Evolutionary conservation across 2,797 vertebrate species (phyloP), one percentile per base, ranked within the genome.

Genomic region (Sebastes minor): DNA sequence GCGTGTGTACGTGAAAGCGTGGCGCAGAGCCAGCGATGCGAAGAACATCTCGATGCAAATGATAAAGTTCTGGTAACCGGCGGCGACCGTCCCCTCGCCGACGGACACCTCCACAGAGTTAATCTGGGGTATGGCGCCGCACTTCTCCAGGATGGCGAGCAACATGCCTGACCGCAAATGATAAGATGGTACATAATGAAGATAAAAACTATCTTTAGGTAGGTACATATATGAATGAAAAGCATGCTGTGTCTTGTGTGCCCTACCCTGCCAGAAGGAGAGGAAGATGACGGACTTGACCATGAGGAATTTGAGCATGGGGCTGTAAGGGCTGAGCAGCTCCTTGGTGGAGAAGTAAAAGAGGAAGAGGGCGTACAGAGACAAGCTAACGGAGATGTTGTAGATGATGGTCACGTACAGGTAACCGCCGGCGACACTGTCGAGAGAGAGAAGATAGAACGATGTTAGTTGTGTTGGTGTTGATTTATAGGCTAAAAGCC

Each of bases 11-110:
- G 98, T 98, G 95, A 99, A 99, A 12, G 98, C 99, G 1, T 98
- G 97, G 11, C 98, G 96, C 72, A 99, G 95, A 8, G 97, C 98
- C 2, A 99, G 86, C 2, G 98, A 97, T 0, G 98, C 98, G 1
- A 99, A 99, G 92, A 99, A 99, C 98, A 99, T 99, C 95, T 99
- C 98, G 33, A 99, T 94, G 1, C 98, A 99, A 76, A 98, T 97
- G 90, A 99, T 98, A 80, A 99, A 99, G 95, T 99, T 98, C 95
- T 99, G 98, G 90, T 99, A 99, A 4, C 98, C 98, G 0, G 98
- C 98, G 0, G 98, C 98, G 12, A 99, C 98, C 0, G 98, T 99
- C 61, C 98, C 98, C 89, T 99, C 97, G 0, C 98, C 98, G 16
- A 99, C 97, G 0, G 97, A 97, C 90, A 99, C 97, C 0, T 90